Percentiles rank a stretch among this genome's conserved stretches.
phyloP scores from a whole-genome alignment of 2,113 vertebrate species.

The Lepus europaeus region DNA sequence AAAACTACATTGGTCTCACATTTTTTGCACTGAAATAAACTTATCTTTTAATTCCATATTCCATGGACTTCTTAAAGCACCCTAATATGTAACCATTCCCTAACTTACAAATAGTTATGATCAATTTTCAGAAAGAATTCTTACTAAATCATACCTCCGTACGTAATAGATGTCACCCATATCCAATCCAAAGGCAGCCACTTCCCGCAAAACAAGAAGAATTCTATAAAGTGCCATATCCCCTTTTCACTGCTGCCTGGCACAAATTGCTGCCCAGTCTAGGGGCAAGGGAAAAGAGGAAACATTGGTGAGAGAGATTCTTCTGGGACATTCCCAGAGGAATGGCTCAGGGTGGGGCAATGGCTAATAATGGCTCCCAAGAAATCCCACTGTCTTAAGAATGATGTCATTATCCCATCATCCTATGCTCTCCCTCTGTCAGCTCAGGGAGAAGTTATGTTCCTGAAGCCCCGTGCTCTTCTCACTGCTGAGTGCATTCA shows the following conservation, averaged over 20 bases:
- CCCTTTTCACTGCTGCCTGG: background rate
- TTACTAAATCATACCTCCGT: conserved; percentile 35
- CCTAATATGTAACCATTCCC: background rate
- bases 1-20: no score
- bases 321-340: background rate
- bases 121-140: conserved; percentile 37
- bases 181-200: background rate
- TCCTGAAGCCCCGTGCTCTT: background rate
- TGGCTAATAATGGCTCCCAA: background rate
- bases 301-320: background rate
- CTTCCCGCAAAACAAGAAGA: background rate
- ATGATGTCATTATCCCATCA: background rate
- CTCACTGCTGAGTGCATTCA: background rate
- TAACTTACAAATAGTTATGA: background rate
- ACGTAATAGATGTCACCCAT: background rate
- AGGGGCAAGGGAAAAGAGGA: background rate
- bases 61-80: no score
- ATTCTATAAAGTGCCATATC: background rate
- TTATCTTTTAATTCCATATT: no score
- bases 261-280: background rate
- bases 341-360: background rate
- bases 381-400: background rate
- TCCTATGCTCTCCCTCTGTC: background rate
- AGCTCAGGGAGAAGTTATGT: background rate
- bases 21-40: no score